These are phyloP conservation scores for Lycopodina hypogea DNA, from an alignment of 37 sponge, comb jelly and placozoan species.

Conservation along the genomic window DNA sequence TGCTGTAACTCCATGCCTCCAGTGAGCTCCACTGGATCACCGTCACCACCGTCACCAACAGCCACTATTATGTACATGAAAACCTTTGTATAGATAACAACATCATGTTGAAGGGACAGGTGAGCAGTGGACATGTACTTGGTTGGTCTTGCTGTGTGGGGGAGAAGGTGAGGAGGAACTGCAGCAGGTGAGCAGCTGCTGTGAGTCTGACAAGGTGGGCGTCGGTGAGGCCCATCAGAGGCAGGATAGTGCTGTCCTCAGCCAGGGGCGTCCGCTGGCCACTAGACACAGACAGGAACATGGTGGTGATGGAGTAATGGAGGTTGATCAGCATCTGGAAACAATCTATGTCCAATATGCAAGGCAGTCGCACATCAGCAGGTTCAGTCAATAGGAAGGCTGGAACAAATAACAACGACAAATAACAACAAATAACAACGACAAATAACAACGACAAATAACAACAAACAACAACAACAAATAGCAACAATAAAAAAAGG, in stretches of 20 bases:
- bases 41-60: slow-evolving; percentile 1
- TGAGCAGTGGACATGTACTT: background rate
- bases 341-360: slow-evolving; percentile 49
- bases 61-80: too few relatives aligned
- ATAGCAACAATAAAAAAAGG: too few relatives aligned
- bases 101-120: too few relatives aligned
- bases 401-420: background rate
- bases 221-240: slow-evolving; percentile 47
- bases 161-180: slow-evolving; percentile 42
- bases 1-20: slow-evolving; percentile 14
- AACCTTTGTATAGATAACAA: too few relatives aligned
- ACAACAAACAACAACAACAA: too few relatives aligned
- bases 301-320: slow-evolving; percentile 33
- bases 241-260: slow-evolving; percentile 13
- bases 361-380: slow-evolving; percentile 43
- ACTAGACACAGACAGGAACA: slow-evolving; percentile 14
- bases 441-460: too few relatives aligned
- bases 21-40: background rate
- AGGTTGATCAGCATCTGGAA: slow-evolving; percentile 59
- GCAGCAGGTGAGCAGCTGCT: slow-evolving; percentile 46
- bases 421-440: too few relatives aligned
- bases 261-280: background rate
- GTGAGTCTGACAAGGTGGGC: slow-evolving; percentile 29
- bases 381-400: background rate
- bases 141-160: background rate